A percentile compares a stretch with the other conserved stretches of the same genome.
Evolutionary conservation across 2,888 invertebrate species (phyloP).

Genomic region (Schizotus pectinicornis): DNA sequence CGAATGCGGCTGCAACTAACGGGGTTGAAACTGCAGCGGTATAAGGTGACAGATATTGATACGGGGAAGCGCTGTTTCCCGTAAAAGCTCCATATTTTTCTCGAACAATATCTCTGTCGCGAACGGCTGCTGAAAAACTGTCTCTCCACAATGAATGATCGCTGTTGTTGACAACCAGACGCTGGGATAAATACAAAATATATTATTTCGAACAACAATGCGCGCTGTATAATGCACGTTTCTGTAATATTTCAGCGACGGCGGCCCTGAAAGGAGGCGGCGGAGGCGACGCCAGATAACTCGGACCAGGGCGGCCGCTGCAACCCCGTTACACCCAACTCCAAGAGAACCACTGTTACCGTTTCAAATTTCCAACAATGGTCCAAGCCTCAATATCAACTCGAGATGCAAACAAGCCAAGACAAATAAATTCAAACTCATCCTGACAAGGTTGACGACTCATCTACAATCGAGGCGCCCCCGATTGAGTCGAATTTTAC

Average conservation of each 20-base stretch:
- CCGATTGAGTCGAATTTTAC: too few relatives aligned
- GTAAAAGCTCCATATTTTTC: conserved; percentile 38
- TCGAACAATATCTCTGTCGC: conserved; percentile 38
- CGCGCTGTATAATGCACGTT: conserved; percentile 17
- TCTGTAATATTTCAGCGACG: background rate
- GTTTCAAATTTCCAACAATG: too few relatives aligned
- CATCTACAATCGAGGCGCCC: too few relatives aligned
- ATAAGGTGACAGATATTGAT: conserved; percentile 29
- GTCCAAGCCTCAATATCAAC: too few relatives aligned
- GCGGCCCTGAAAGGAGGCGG: conserved; percentile 1
- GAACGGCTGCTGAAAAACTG: conserved; percentile 40
- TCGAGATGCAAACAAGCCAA: too few relatives aligned
- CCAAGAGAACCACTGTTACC: background rate
- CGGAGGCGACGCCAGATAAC: conserved; percentile 3
- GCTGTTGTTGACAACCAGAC: conserved; percentile 52
- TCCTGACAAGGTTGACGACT: too few relatives aligned
- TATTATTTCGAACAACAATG: conserved; percentile 35
- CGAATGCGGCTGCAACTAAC: too few relatives aligned
- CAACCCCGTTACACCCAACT: background rate
- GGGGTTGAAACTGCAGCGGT: too few relatives aligned
- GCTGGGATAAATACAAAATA: conserved; percentile 7
- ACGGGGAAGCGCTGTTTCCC: conserved; percentile 29
- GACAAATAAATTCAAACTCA: too few relatives aligned
- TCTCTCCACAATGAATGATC: conserved; percentile 52
- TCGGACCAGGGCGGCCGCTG: background rate